These are phyloP conservation scores for Paelopatides confundens DNA, from an alignment of 53 echinoderm and acorn worm species.

Conservation along the genomic window DNA sequence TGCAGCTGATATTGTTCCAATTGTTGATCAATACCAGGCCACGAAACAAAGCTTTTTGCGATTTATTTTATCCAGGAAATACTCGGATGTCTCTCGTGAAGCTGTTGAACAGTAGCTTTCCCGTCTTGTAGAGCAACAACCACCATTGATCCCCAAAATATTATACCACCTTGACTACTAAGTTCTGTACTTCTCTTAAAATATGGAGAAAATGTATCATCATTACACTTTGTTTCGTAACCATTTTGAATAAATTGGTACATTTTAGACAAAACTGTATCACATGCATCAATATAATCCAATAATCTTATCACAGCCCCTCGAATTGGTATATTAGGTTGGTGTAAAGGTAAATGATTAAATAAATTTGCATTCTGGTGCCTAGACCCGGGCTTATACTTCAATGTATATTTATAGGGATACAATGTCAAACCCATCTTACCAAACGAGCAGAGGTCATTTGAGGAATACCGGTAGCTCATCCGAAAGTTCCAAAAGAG, in stretches of 20 bases:
- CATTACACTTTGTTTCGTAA: constrained; percentile 30
- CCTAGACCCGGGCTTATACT: too few species aligned
- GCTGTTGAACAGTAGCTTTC: constrained; percentile 32
- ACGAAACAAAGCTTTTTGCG: constrained; percentile 58
- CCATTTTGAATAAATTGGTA: neutral
- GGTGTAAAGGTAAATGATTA: neutral
- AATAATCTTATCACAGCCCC: constrained; percentile 2
- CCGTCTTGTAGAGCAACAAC: constrained; percentile 49
- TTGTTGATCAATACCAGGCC: constrained; percentile 57
- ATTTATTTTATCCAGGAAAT: constrained; percentile 49
- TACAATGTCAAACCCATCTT: too few species aligned
- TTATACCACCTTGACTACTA: constrained; percentile 38
- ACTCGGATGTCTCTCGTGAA: constrained; percentile 64
- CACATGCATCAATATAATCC: neutral
- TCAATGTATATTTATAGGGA: too few species aligned
- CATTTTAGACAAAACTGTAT: neutral
- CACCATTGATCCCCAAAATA: constrained; percentile 62
- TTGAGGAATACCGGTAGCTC: too few species aligned
- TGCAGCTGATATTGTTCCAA: constrained; percentile 50
- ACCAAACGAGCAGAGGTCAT: too few species aligned
- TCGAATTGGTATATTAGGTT: neutral
- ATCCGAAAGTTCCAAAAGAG: constrained; percentile 54
- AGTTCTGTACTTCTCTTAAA: constrained; percentile 28
- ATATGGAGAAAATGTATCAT: constrained; percentile 33
- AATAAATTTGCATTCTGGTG: too few species aligned